Evolutionary conservation across 2,797 vertebrate genomes (phyloP), one percentile per base, ranked within the genome.

Genomic region (Ctenopoma multispine): DNA sequence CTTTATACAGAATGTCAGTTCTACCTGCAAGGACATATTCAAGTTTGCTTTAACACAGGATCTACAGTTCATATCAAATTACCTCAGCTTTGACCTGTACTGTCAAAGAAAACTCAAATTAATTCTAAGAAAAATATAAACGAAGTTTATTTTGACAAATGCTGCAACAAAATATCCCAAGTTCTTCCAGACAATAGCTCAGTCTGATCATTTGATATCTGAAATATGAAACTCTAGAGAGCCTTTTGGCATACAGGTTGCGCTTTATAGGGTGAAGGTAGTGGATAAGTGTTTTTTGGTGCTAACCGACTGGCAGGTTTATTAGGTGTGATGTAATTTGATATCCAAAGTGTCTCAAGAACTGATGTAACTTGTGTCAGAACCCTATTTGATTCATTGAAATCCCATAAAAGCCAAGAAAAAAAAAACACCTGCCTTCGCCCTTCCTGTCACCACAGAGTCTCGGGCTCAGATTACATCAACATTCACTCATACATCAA

Each of bases 251-350:
- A 63, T 75, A 58, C 4, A 1, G 48, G 21, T 57, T 56, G 55
- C 77, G 77, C 88, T 64, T 80, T 77, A 83, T 72, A 57, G 63
- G 59, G 63, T 64, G 41, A 55, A 75, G 48, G 78, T 76, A 70
- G 66, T 67, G 86, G 60, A 84, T 79, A 44, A 38, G 34, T 56
- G 55, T 23, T 63, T 79, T 72, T 64, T 73, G 61, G 80, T 87
- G 82, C 86, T 70, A 82, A 58, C 49, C 29, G 34, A 84, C 38
- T 89, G 88, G 83, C 87, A 86, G 85, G 60, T 90, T 89, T 88
- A 88, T 81, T 74, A 51, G 80, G 84, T 85, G 83, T 20, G 69
- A 84, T 81, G 82, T 69, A 85, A 89, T 60, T 41, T 4, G 61
- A 88, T 81, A 82, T 20, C 23, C 38, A 78, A 8, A 73, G 75